Base-by-base conservation (phyloP, 2,113 vertebrate genomes). In the Mustelus asterias region DNA sequence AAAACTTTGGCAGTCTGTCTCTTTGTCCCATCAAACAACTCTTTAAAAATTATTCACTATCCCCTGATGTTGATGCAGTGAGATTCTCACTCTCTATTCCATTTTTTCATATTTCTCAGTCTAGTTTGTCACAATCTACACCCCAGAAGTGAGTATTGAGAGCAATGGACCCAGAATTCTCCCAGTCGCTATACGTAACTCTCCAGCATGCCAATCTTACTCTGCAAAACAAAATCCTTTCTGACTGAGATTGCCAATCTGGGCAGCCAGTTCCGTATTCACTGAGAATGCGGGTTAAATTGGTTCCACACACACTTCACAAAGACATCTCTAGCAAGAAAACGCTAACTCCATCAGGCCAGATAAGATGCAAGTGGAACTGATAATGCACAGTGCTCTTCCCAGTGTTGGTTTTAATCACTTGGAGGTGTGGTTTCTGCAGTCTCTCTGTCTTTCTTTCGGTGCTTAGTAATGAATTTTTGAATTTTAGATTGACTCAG, bases 401-500 rank as follows among this genome's bases (percentile, higher is more conserved):
- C 72, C 11, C 0, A 20, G n/a, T 41, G n/a, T 41, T 13, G 0
- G 78, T n/a, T 41, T 41, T 20, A 83, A 41, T 18, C 37, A 41
- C 16, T 41, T 41, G 14, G 16, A 41, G 78, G 16, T 41, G 16
- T 6, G 18, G 5, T 5, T 41, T 83, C n/a, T 20, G 16, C 41
- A 54, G 48, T 7, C 44, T 88, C 48, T 54, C 24, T 54, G 48
- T n/a, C 54, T 63, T 18, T 20, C 78, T 83, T 83, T 83, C 4
- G 5, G 14, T 1, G 78, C 3, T 37, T 83, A 76, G 37, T 78
- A 78, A 78, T 65, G 54, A 60, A n/a, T 33, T 63, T 33, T 90
- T 90, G 33, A 92, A 65, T 85, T 83, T 33, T 6, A 96, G 95
- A 69, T 96, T 65, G 85, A 86, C n/a, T 26, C 54, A 10, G 54